Percentiles rank a stretch among this genome's conserved stretches.
Conservation (phyloP, 92 coral and sea anemone species). For the Palythoa heliodiscus region DNA sequence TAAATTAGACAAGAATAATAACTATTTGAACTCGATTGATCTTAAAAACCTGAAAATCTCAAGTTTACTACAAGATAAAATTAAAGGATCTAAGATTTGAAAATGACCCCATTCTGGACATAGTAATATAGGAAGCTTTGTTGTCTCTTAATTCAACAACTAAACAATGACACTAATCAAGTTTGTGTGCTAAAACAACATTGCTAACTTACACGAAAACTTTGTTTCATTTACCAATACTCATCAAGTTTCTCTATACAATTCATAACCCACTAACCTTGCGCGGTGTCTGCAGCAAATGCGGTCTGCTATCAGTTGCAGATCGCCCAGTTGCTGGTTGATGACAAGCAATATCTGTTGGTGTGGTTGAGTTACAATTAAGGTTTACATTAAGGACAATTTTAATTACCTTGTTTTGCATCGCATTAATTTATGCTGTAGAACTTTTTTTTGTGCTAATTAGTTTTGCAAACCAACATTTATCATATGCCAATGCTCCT, state of each 20-base stretch:
- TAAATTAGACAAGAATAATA: too few relatives aligned
- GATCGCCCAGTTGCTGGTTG: not conserved
- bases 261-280: conserved; percentile 3
- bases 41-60: too few relatives aligned
- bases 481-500: too few relatives aligned
- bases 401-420: too few relatives aligned
- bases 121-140: too few relatives aligned
- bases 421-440: too few relatives aligned
- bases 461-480: too few relatives aligned
- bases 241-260: not conserved
- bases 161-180: not conserved
- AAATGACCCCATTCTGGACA: too few relatives aligned
- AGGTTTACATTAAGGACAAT: not conserved
- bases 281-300: conserved; percentile 14
- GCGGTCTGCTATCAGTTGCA: not conserved
- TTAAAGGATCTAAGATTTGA: too few relatives aligned
- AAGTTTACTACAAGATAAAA: too few relatives aligned
- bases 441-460: too few relatives aligned
- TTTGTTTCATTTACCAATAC: not conserved
- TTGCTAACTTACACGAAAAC: not conserved
- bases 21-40: too few relatives aligned
- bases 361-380: not conserved
- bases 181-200: not conserved
- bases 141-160: not conserved
- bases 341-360: conserved; percentile 29